phyloP scores from a whole-genome alignment of 92 coral and sea anemone genomes.

The Paragorgia papillata region DNA sequence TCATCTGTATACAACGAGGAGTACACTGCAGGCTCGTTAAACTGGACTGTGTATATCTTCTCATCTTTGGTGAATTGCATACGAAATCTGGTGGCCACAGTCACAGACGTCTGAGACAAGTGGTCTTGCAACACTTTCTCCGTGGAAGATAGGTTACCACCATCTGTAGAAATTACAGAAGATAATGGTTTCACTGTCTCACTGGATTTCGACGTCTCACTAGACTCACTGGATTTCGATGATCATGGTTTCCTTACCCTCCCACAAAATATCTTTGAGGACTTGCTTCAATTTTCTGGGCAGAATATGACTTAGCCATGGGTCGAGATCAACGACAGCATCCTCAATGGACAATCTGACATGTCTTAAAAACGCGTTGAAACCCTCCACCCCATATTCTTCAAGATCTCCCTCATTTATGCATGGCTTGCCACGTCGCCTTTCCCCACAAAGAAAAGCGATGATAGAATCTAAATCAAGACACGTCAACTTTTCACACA shows the following conservation, averaged over 20 bases:
- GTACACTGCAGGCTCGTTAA: conserved; percentile 4
- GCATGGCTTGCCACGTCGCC: too few relatives aligned
- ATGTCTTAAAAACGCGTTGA: too few relatives aligned
- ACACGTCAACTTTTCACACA: too few relatives aligned
- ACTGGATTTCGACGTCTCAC: neutral
- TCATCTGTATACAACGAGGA: conserved; percentile 19
- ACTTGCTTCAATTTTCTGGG: too few relatives aligned
- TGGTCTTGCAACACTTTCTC: neutral
- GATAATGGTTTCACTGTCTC: neutral
- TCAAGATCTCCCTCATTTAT: too few relatives aligned
- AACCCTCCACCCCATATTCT: too few relatives aligned
- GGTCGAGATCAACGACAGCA: too few relatives aligned
- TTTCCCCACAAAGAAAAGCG: too few relatives aligned
- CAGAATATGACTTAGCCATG: too few relatives aligned
- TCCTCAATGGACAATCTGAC: too few relatives aligned
- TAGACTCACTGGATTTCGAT: conserved; percentile 12
- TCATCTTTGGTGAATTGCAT: neutral
- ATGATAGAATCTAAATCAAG: too few relatives aligned
- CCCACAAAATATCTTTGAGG: conserved; percentile 18
- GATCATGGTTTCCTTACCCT: conserved; percentile 9
- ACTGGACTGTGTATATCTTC: conserved; percentile 20
- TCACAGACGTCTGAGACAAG: too few relatives aligned
- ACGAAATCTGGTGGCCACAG: neutral
- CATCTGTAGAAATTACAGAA: conserved; percentile 1
- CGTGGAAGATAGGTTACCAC: conserved; percentile 18